Evolutionary conservation across 1,140 invertebrate genomes (phyloP).

Genomic region (Acyrthosiphon pisum): DNA sequence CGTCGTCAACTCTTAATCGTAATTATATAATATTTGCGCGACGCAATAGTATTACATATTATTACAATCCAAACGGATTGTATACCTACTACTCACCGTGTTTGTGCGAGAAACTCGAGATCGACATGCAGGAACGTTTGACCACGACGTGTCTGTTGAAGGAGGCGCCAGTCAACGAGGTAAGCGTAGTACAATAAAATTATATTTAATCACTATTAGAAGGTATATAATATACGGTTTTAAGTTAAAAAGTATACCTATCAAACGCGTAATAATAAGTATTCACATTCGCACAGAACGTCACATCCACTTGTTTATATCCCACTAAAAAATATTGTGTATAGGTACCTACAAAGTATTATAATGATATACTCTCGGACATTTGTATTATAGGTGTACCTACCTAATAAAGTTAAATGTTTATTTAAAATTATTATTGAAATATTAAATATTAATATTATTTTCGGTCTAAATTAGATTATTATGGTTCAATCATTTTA

Average conservation of each 20-base stretch:
- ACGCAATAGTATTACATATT: background rate
- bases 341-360: background rate
- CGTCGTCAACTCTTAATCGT: background rate
- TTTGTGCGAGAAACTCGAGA: background rate
- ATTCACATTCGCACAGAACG: background rate
- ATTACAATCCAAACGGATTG: background rate
- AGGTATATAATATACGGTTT: background rate
- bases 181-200: background rate
- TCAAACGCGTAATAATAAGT: background rate
- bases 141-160: conserved; percentile 40
- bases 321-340: background rate
- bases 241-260: background rate
- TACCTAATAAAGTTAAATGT: background rate
- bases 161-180: conserved; percentile 25
- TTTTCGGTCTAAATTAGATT: too few species aligned
- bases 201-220: too few species aligned
- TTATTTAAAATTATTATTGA: background rate
- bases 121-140: conserved; percentile 38
- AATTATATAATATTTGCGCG: background rate
- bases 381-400: background rate
- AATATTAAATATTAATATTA: background rate
- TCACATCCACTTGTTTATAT: too few species aligned
- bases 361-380: background rate
- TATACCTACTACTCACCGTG: background rate
- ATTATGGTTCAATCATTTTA: too few species aligned